A percentile compares a stretch with the other conserved stretches of the same genome.
phyloP scores from a whole-genome alignment of 1,140 invertebrate genomes.

The Brachystomella parvula region DNA sequence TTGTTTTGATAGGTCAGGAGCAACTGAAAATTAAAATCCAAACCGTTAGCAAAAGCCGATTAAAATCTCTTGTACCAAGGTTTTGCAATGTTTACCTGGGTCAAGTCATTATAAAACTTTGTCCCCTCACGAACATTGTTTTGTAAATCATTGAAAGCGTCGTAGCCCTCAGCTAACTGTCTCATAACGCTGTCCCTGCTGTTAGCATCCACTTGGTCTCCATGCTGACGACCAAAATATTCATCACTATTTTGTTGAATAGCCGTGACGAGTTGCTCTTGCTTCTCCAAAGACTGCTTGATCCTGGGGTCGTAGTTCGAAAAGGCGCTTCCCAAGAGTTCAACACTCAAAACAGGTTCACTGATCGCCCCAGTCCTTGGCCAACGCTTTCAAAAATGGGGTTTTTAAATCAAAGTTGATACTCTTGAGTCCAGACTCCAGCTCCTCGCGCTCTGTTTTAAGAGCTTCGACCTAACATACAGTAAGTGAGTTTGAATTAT shows the following conservation, averaged over 20 bases:
- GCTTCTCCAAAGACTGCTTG: conserved; percentile 63
- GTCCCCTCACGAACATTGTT: conserved; percentile 87
- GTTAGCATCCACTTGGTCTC: conserved; percentile 39
- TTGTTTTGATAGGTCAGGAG: conserved; percentile 95
- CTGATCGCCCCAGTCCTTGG: conserved; percentile 77
- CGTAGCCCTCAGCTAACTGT: conserved; percentile 70
- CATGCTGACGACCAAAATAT: conserved; percentile 49
- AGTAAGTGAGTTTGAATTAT: not conserved
- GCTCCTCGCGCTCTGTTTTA: conserved; percentile 78
- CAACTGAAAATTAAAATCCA: conserved; percentile 52
- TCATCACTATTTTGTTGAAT: conserved; percentile 56
- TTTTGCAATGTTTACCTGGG: conserved; percentile 51
- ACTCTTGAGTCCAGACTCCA: conserved; percentile 79
- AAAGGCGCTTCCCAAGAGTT: conserved; percentile 68
- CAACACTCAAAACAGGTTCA: conserved; percentile 69
- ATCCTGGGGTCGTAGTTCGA: conserved; percentile 56
- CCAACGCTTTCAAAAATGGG: conserved; percentile 68
- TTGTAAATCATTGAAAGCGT: conserved; percentile 82
- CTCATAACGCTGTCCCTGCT: conserved; percentile 33
- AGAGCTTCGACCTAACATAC: conserved; percentile 65
- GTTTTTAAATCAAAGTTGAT: conserved; percentile 75
- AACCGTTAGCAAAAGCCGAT: not conserved
- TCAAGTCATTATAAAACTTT: conserved; percentile 98
- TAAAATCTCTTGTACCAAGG: not conserved
- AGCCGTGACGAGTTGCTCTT: conserved; percentile 66